Percentiles rank a stretch among this genome's conserved stretches.
Conservation (phyloP, 2,888 invertebrate species). For the Epinotia bilunana region DNA sequence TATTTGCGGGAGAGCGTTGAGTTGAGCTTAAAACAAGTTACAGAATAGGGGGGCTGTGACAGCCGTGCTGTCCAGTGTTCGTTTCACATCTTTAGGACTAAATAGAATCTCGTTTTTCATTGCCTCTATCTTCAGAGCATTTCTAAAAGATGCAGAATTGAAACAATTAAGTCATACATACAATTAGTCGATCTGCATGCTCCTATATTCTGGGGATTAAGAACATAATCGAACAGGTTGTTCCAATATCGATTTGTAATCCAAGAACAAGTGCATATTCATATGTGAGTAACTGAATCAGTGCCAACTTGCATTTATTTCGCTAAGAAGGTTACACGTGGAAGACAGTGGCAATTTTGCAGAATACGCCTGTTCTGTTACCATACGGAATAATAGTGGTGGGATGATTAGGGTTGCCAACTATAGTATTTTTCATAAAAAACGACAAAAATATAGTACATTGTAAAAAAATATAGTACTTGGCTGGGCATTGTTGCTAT, state of each 20-base stretch:
- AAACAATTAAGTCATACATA: neutral
- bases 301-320: slow-evolving; percentile 48
- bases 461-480: no score
- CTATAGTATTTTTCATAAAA: no score
- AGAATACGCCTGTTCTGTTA: slow-evolving; percentile 48
- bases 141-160: no score
- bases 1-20: no score
- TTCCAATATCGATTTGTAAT: slow-evolving; percentile 50
- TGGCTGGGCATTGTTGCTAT: no score
- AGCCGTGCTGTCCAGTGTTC: no score
- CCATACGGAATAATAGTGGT: slow-evolving; percentile 12
- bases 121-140: no score
- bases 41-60: no score
- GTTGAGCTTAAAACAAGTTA: no score
- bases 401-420: slow-evolving; percentile 15
- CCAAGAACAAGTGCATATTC: slow-evolving; percentile 44
- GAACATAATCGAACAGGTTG: slow-evolving; percentile 33
- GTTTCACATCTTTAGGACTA: no score
- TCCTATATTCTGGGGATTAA: neutral
- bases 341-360: slow-evolving; percentile 57
- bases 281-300: slow-evolving; percentile 18
- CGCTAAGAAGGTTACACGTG: slow-evolving; percentile 78
- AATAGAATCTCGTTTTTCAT: no score
- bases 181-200: neutral
- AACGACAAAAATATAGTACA: no score